phyloP scores from a whole-genome alignment of 2,113 vertebrate genomes.

The Osmerus eperlanus region DNA sequence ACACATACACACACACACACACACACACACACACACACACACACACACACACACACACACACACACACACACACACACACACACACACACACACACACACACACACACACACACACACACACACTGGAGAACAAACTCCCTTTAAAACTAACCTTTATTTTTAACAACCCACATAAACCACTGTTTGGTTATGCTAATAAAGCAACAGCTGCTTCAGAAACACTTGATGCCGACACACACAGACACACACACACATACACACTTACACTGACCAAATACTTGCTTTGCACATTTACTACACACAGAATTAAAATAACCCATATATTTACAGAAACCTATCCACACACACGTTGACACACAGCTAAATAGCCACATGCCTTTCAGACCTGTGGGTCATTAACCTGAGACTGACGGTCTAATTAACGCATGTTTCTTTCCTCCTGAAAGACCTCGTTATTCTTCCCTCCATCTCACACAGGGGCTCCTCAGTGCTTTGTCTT shows the following conservation, averaged over 20 bases:
- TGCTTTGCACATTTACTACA: slow-evolving; percentile 17
- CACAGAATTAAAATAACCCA: neutral
- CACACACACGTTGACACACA: slow-evolving; percentile 11
- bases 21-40: neutral
- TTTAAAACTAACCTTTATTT: slow-evolving; percentile 6
- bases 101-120: neutral
- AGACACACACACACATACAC: neutral
- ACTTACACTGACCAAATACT: slow-evolving; percentile 15
- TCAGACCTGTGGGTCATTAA: slow-evolving; percentile 44
- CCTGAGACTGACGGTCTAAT: slow-evolving; percentile 44
- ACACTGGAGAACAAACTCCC: neutral
- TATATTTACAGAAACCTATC: neutral
- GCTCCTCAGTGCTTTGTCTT: slow-evolving; percentile 35
- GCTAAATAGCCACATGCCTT: slow-evolving; percentile 43
- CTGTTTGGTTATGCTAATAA: no score
- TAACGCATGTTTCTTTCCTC: slow-evolving; percentile 33
- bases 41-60: no score
- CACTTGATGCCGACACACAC: neutral
- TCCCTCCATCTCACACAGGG: slow-evolving; percentile 18
- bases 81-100: neutral
- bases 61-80: neutral
- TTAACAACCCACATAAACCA: no score
- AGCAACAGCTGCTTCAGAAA: neutral
- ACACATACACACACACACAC: neutral
- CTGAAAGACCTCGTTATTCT: slow-evolving; percentile 53